These are phyloP conservation scores for Drosophila pseudotalamancana DNA, from an alignment of 2,888 invertebrate species.

Conservation along the genomic window DNA sequence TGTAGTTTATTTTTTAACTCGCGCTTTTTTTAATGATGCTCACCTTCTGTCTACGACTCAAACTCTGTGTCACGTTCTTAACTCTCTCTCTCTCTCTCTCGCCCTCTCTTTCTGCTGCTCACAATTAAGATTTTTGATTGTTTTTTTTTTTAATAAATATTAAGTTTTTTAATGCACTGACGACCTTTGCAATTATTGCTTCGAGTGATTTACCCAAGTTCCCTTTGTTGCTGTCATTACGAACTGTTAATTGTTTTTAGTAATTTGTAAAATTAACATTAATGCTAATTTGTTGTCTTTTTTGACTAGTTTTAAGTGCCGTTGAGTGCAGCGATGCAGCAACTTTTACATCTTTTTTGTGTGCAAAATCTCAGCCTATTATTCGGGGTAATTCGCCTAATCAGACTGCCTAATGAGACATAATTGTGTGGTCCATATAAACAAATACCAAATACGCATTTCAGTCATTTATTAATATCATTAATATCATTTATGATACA, in stretches of 20 bases:
- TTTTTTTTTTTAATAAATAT: conserved; percentile 1
- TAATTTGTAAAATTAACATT: conserved; percentile 56
- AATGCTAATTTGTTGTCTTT: conserved; percentile 29
- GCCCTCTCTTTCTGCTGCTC: not conserved
- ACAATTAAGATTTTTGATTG: conserved; percentile 8
- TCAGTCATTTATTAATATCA: not conserved
- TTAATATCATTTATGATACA: conserved; percentile 1
- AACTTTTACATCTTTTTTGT: conserved; percentile 20
- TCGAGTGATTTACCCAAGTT: conserved; percentile 37
- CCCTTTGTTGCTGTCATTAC: conserved; percentile 25
- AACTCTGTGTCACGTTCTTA: conserved; percentile 9
- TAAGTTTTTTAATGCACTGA: conserved; percentile 6
- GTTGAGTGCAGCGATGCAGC: conserved; percentile 44
- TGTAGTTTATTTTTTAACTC: conserved; percentile 26
- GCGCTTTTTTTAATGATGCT: conserved; percentile 27
- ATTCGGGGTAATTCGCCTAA: conserved; percentile 38
- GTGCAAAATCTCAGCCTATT: conserved; percentile 21
- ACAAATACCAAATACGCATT: not conserved
- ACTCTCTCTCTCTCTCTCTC: not conserved
- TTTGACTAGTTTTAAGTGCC: conserved; percentile 15
- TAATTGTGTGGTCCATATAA: conserved; percentile 11
- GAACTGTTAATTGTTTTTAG: conserved; percentile 46
- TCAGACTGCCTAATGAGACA: conserved; percentile 35
- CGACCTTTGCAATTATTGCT: conserved; percentile 32
- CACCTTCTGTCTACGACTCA: not conserved